Evolutionary conservation across 2,113 vertebrate species (phyloP), one percentile per base, ranked within the genome.

Genomic region (Mola mola): DNA sequence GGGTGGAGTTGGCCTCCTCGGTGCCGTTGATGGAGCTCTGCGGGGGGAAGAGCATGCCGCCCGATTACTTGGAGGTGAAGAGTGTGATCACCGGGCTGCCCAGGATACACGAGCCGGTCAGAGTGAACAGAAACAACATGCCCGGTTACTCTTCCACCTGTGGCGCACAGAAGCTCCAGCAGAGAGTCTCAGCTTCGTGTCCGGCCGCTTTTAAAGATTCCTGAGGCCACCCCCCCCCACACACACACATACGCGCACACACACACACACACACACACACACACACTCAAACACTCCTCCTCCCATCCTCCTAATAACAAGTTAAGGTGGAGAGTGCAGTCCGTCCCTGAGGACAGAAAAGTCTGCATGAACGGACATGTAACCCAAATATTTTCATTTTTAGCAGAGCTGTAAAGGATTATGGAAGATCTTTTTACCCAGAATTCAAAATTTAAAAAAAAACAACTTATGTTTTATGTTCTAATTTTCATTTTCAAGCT

Each of bases 151-250:
- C 3, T 8, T 33, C 46, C 51, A 12, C 20, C 10, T 3, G 25
- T 53, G 24, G 5, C 28, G 37, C 62, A 4, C 11, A 29, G 28
- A 5, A 7, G 28, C n/a, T n/a, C n/a, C n/a, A 29, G 28, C 6
- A 43, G 36, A 7, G n/a, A 11, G 19, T 47, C 13, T 10, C 2
- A 28, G 13, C 41, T 15, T 9, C 29, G 6, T 28, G 28, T 11
- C 26, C 40, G 29, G 40, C 43, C 2, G n/a, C 67, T 75, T 86
- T 49, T 81, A 86, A 69, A 81, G 75, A 11, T 49, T 66, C 52
- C 47, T 28, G 37, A 56, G 42, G 60, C 46, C 66, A 25, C 6
- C 20, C 66, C 41, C 24, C 51, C 40, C 8, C 55, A 44, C 66
- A 25, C 57, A 47, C 56, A 17, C 51, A 20, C 55, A 26, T 31